phyloP scores from a whole-genome alignment of 1,140 invertebrate species.

The Conus betulinus region DNA sequence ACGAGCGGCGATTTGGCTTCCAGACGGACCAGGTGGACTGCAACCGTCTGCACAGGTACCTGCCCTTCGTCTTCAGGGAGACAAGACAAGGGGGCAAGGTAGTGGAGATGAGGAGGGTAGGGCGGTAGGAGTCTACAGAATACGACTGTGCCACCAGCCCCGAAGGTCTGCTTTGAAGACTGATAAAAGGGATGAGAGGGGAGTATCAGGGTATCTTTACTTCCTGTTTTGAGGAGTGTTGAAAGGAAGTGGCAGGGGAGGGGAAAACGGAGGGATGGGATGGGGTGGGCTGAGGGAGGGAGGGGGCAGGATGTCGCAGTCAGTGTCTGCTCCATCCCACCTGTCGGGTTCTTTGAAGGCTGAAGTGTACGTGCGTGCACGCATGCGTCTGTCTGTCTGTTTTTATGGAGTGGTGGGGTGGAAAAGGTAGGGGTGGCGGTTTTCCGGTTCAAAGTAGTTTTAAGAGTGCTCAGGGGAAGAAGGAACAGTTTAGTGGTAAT shows the following conservation, averaged over 20 bases:
- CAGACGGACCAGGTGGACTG: constrained; percentile 32
- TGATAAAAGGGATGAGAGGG: not conserved
- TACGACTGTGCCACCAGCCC: not conserved
- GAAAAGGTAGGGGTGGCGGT: not conserved
- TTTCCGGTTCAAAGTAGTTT: no score
- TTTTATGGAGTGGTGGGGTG: not conserved
- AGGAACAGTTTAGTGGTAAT: no score
- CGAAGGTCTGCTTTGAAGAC: not conserved
- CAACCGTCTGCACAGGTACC: constrained; percentile 37
- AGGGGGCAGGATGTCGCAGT: no score
- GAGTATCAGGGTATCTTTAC: not conserved
- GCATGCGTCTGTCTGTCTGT: constrained; percentile 16
- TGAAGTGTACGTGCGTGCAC: not conserved
- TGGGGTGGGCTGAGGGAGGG: not conserved
- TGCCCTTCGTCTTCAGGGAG: constrained; percentile 54
- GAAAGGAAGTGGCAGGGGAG: not conserved
- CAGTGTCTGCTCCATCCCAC: no score
- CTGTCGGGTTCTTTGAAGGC: not conserved
- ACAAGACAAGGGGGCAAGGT: not conserved
- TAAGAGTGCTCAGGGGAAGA: no score
- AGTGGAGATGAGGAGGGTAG: constrained; percentile 26
- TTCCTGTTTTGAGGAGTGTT: not conserved
- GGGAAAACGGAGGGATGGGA: not conserved
- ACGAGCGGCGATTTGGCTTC: constrained; percentile 4
- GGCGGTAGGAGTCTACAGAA: not conserved